phyloP scores from a whole-genome alignment of 2,888 invertebrate species.

The Mythimna lalbum region DNA sequence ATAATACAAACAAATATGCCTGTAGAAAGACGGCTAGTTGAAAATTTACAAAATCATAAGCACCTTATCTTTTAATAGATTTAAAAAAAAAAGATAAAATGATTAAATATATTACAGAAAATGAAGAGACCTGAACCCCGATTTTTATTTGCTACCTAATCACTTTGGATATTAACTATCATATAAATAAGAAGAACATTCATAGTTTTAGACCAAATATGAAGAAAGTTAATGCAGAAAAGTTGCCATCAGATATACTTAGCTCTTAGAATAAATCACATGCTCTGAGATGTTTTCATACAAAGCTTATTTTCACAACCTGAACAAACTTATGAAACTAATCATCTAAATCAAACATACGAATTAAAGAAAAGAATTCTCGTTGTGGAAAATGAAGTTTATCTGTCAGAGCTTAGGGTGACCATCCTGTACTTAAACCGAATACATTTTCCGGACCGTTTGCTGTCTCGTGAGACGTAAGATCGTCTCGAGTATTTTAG shows the following conservation, averaged over 20 bases:
- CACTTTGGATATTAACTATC: background rate
- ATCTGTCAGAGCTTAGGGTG: conserved; percentile 36
- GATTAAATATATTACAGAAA: background rate
- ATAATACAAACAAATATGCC: background rate
- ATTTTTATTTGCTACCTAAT: conserved; percentile 8
- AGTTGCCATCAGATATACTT: conserved; percentile 39
- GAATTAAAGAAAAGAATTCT: conserved; percentile 38
- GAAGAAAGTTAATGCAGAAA: conserved; percentile 33
- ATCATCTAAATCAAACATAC: conserved; percentile 50
- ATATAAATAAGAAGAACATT: conserved; percentile 23
- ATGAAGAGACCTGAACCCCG: background rate
- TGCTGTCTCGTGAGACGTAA: conserved; percentile 65
- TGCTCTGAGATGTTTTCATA: conserved; percentile 42
- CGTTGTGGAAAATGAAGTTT: conserved; percentile 34
- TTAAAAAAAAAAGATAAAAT: background rate
- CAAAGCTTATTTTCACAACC: conserved; percentile 31
- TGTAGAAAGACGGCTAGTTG: background rate
- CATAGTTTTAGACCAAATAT: conserved; percentile 36
- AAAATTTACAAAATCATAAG: background rate
- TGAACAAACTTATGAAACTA: conserved; percentile 41
- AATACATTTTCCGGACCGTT: conserved; percentile 64
- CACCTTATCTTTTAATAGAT: too few species aligned
- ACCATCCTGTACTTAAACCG: conserved; percentile 48
- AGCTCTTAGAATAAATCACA: conserved; percentile 47
- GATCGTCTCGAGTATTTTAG: conserved; percentile 61